Evolutionary conservation across 2,797 vertebrate genomes (phyloP).

Genomic region (Champsocephalus gunnari): DNA sequence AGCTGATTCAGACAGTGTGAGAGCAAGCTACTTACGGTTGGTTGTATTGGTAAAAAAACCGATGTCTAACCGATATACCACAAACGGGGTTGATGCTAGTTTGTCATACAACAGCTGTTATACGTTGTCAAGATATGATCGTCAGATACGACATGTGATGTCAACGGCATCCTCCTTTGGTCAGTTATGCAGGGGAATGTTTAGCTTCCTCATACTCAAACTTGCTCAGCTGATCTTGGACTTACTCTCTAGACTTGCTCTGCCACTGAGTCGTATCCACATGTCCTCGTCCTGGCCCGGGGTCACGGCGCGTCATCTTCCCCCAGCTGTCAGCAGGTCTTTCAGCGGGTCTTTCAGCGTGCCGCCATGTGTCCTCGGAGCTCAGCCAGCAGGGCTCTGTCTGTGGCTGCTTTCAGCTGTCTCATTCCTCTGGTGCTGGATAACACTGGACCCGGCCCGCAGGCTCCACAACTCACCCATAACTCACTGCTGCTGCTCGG

Average conservation of each 20-base stretch:
- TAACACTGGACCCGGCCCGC: conserved; percentile 67
- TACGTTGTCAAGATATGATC: no score
- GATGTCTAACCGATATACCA: no score
- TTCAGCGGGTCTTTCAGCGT: conserved; percentile 73
- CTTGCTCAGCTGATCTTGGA: not conserved
- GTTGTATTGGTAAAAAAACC: no score
- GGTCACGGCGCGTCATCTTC: conserved; percentile 53
- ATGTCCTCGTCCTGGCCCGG: not conserved
- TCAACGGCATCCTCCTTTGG: not conserved
- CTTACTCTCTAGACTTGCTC: not conserved
- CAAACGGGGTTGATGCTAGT: no score
- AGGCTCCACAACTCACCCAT: conserved; percentile 71
- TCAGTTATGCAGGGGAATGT: conserved; percentile 24
- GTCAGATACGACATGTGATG: no score
- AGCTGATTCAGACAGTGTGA: no score
- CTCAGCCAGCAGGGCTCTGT: conserved; percentile 72
- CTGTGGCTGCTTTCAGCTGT: conserved; percentile 81
- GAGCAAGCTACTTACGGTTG: no score
- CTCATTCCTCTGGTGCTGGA: conserved; percentile 81
- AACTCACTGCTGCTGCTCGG: conserved; percentile 62
- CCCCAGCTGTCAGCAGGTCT: conserved; percentile 78
- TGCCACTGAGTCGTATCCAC: not conserved
- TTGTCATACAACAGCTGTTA: no score
- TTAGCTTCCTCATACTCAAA: conserved; percentile 15
- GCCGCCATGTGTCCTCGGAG: conserved; percentile 67